Evolutionary conservation across 1,140 invertebrate species (phyloP), one percentile per base, ranked within the genome.

Genomic region (Laodelphax striatellus): DNA sequence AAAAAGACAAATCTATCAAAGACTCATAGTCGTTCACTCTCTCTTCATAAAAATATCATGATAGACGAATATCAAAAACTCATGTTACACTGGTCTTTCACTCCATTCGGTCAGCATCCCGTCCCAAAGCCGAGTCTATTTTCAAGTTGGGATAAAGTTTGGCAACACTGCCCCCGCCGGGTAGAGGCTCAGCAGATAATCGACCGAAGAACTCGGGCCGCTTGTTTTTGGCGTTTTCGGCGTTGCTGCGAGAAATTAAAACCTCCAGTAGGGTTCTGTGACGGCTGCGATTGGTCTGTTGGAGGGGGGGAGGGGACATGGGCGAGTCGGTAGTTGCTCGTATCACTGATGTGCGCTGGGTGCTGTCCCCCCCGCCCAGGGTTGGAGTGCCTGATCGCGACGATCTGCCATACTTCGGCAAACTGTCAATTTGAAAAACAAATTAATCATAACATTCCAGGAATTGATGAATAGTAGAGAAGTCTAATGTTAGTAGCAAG

Each of bases 201-300:
- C 90, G 76, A 0, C 91, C 92, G 5, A 83, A 80, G 74, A 94
- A 92, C 62, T 94, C 90, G 1, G 82, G 78, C 17, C 87, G 82
- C 76, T 31, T 82, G 28, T 22, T 21, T 52, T 55, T 62, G 24
- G 65, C 73, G 63, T 70, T 82, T 13, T 50, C 46, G 8, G 34
- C 70, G 77, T 61, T 70, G 78, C 64, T 73, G 65, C 69, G 80
- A 67, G 67, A 75, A 61, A 64, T 76, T 79, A 65, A 82, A 1
- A 88, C 81, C 54, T 90, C 87, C 1, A 87, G 71, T 2, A 87
- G 75, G 24, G 80, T 83, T 62, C 46, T n/a, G 46, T 13, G 21
- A 64, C 50, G 46, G 61, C 62, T 14, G 34, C 58, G 57, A 11
- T 9, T 13, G 34, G 28, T 5, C 4, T 9, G 34, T 3, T 13